Evolutionary conservation across 2,888 invertebrate species (phyloP), one percentile per base, ranked within the genome.

Genomic region (Dolomedes plantarius): DNA sequence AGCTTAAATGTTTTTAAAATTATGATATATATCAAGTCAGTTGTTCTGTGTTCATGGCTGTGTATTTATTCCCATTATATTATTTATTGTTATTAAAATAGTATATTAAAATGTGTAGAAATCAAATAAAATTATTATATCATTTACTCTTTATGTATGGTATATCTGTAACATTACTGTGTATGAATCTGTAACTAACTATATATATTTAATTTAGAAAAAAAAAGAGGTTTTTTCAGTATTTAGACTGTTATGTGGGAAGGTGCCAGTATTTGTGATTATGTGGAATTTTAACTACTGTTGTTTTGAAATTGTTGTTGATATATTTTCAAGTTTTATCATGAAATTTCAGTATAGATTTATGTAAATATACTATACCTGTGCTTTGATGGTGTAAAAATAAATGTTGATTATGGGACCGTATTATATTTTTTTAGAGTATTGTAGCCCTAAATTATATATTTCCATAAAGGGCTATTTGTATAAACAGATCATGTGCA

Each of bases 191-290:
- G n/a, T n/a, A n/a, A n/a, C n/a, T n/a, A n/a, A n/a, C n/a, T n/a
- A n/a, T n/a, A n/a, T n/a, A n/a, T 9, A 36, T 36, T 36, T 36
- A 36, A 36, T 7, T 36, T 5, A 36, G 36, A 7, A 36, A 36
- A 36, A 7, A 36, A n/a, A n/a, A n/a, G n/a, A n/a, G n/a, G 41
- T 56, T 56, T n/a, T n/a, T 56, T 56, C 23, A 23, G 16, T 46
- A 46, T 16, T 11, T 46, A 13, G 16, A 46, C 46, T 46, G 2
- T 36, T 36, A 36, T 65, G 29, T 67, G 67, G 67, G 67, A 29
- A 67, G 23, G 67, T 67, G 67, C 67, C 67, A 67, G 67, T 67
- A 67, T n/a, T 67, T 67, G 67, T 32, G 19, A 32, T 32, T 67
- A 28, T 67, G 31, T 36, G 19, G 23, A 67, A 19, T 67, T 32